phyloP scores from a whole-genome alignment of 2,888 invertebrate genomes.

The Monochamus alternatus region DNA sequence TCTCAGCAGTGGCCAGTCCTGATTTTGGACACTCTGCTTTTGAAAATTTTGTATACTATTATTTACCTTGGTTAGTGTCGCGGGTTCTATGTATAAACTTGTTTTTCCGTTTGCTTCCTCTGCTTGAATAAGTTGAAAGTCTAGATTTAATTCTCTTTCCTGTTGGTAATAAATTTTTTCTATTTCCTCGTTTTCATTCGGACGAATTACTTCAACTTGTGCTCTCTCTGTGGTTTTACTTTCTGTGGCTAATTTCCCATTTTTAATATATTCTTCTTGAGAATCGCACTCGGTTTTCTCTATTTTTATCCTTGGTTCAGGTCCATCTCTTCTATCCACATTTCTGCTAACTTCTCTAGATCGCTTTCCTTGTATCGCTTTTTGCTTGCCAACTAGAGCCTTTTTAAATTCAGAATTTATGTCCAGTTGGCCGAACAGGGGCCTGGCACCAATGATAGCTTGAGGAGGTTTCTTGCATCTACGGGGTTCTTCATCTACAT shows the following conservation, averaged over 20 bases:
- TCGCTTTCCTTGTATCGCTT: constrained; percentile 61
- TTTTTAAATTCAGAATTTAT: constrained; percentile 69
- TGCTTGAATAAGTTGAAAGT: constrained; percentile 65
- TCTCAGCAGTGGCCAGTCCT: constrained; percentile 18
- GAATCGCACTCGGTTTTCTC: constrained; percentile 56
- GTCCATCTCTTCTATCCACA: constrained; percentile 46
- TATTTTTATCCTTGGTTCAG: constrained; percentile 58
- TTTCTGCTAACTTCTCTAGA: constrained; percentile 53
- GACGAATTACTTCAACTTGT: constrained; percentile 61
- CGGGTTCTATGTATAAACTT: constrained; percentile 22
- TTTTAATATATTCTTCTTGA: constrained; percentile 51
- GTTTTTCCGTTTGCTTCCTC: constrained; percentile 48
- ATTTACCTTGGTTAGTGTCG: background rate
- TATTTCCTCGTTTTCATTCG: constrained; percentile 65
- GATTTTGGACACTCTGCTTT: constrained; percentile 24
- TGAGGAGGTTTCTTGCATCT: constrained; percentile 68
- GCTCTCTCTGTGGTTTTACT: constrained; percentile 62
- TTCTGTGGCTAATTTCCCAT: constrained; percentile 57
- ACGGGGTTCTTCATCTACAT: constrained; percentile 53
- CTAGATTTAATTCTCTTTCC: constrained; percentile 66
- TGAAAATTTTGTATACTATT: constrained; percentile 24
- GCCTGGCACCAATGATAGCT: constrained; percentile 68
- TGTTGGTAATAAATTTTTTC: constrained; percentile 67
- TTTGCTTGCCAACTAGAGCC: constrained; percentile 64
- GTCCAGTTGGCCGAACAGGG: constrained; percentile 68